Percentiles rank a stretch among this genome's conserved stretches.
phyloP scores from a whole-genome alignment of 2,888 invertebrate species.

The Anoncus sp. region DNA sequence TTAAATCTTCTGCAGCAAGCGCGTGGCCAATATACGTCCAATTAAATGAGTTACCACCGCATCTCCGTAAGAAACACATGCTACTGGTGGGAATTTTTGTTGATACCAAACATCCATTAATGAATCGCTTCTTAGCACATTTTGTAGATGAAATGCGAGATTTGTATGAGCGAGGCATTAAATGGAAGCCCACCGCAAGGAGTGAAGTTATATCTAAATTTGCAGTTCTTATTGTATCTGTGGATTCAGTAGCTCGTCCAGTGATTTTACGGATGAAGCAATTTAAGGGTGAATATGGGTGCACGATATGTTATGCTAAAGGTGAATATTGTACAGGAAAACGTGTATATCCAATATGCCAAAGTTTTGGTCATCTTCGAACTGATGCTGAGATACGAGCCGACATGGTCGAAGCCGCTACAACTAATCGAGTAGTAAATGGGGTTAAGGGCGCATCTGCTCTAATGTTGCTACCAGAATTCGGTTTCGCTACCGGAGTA shows the following conservation, averaged over 20 bases:
- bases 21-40: constrained; percentile 1
- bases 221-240: neutral
- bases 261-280: neutral
- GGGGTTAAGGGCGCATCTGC: constrained; percentile 18
- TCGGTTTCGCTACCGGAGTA: constrained; percentile 15
- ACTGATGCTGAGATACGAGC: constrained; percentile 25
- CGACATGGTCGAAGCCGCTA: constrained; percentile 19
- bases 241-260: neutral
- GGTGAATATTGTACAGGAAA: neutral
- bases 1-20: neutral
- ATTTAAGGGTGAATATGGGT: constrained; percentile 14
- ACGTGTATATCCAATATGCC: constrained; percentile 3
- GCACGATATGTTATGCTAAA: constrained; percentile 28
- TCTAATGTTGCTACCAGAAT: constrained; percentile 13
- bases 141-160: constrained; percentile 9
- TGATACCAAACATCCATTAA: constrained; percentile 4
- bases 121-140: constrained; percentile 5
- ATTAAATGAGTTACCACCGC: constrained; percentile 58
- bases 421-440: neutral
- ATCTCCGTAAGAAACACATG: constrained; percentile 42
- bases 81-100: constrained; percentile 29
- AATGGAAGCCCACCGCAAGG: constrained; percentile 8
- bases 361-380: neutral
- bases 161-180: neutral
- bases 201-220: constrained; percentile 2